phyloP scores from a whole-genome alignment of 2,113 vertebrate species.

The Cygnus atratus region DNA sequence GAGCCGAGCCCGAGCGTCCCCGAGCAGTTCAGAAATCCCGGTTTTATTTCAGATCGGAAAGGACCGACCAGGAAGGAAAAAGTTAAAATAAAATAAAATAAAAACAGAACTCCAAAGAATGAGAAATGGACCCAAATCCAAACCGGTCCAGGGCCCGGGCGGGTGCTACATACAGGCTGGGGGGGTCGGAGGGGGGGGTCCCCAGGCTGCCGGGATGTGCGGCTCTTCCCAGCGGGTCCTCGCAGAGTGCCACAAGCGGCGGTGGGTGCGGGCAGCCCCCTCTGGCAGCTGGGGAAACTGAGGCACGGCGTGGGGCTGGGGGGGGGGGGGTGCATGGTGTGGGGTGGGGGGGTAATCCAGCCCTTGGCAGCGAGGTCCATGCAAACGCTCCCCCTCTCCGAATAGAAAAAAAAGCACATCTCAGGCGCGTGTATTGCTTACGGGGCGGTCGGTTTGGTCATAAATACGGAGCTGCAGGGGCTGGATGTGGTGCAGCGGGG shows the following conservation, averaged over 20 bases:
- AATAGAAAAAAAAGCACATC: not conserved
- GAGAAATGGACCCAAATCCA: not conserved
- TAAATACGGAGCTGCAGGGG: conserved; percentile 45
- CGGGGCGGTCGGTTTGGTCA: conserved; percentile 14
- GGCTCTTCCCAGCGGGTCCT: not conserved
- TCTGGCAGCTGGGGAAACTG: not conserved
- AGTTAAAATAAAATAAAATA: too few species aligned
- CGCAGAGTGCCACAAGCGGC: conserved; percentile 53
- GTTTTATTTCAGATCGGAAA: conserved; percentile 49
- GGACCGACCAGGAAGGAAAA: not conserved
- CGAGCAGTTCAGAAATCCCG: conserved; percentile 43
- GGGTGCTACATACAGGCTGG: conserved; percentile 66
- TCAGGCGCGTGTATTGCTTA: conserved; percentile 58
- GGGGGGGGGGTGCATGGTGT: not conserved
- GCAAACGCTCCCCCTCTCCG: conserved; percentile 40
- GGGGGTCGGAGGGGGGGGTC: not conserved
- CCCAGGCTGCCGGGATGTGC: not conserved
- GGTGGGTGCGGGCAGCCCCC: not conserved
- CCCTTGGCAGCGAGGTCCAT: conserved; percentile 68
- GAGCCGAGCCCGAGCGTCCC: not conserved
- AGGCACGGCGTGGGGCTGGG: not conserved
- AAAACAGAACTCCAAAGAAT: not conserved
- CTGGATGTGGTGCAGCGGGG: not conserved
- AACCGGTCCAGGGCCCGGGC: not conserved
- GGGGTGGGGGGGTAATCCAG: not conserved